Conservation (phyloP, 2,113 vertebrate species). For the Bombycilla garrulus region DNA sequence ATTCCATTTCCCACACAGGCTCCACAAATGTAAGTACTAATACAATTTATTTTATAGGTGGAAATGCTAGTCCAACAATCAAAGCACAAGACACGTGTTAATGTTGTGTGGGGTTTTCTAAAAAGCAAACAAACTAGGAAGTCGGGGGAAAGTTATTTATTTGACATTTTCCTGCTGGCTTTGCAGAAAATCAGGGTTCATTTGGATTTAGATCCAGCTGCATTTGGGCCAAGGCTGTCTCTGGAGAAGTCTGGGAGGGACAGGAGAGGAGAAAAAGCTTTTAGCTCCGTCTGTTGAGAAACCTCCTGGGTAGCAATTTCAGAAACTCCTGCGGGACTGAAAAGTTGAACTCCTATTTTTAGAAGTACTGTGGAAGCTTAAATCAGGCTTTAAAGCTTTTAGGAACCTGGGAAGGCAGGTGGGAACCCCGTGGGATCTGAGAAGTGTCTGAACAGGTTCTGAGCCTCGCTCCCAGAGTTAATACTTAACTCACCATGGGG, state of each 20-base stretch:
- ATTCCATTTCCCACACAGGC: background rate
- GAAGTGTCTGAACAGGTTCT: constrained; percentile 16
- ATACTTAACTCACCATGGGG: background rate
- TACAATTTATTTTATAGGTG: background rate
- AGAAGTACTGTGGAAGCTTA: background rate
- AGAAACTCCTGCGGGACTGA: background rate
- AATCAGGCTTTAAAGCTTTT: constrained; percentile 33
- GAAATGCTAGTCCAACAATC: background rate
- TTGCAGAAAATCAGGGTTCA: background rate
- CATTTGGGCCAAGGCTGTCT: background rate
- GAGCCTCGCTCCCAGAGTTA: background rate
- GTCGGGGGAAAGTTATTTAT: background rate
- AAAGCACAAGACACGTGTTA: background rate
- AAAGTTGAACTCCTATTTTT: constrained; percentile 25
- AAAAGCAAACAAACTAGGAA: background rate
- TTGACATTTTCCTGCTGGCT: background rate
- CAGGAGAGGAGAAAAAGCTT: constrained; percentile 19
- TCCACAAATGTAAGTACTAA: constrained; percentile 37
- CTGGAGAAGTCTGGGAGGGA: constrained; percentile 17
- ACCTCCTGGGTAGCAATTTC: constrained; percentile 21
- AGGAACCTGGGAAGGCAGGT: constrained; percentile 20
- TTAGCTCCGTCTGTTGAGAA: constrained; percentile 18
- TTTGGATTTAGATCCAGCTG: background rate
- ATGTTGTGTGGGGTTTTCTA: background rate
- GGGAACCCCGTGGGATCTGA: background rate